These are phyloP conservation scores for Pitangus sulphuratus DNA, from an alignment of 2,797 vertebrate genomes.

Conservation along the genomic window DNA sequence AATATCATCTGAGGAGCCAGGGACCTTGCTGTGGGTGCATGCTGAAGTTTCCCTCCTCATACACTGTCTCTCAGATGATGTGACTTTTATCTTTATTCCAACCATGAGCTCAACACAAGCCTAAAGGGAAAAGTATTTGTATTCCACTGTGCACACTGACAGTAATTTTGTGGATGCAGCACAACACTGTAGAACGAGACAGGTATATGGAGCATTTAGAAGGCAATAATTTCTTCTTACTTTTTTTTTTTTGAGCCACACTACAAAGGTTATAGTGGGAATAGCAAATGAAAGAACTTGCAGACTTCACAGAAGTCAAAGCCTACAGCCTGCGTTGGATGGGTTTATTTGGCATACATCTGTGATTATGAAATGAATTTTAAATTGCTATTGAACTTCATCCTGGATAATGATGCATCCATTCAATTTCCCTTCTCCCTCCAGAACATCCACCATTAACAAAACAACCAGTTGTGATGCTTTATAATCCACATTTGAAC, in stretches of 20 bases:
- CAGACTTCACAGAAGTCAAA: slow-evolving; percentile 24
- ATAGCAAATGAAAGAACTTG: slow-evolving; percentile 30
- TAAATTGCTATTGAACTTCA: slow-evolving; percentile 25
- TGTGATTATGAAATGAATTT: slow-evolving; percentile 47
- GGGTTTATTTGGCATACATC: neutral
- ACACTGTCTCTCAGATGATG: neutral
- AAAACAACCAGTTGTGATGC: neutral
- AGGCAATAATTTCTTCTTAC: neutral
- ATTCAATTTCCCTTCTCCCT: slow-evolving; percentile 21
- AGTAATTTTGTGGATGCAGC: neutral
- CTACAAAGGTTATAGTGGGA: neutral
- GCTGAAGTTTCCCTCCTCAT: neutral
- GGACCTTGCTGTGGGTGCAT: neutral
- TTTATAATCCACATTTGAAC: neutral
- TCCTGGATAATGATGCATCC: neutral
- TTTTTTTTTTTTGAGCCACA: neutral
- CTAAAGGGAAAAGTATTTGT: neutral
- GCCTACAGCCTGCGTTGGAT: neutral
- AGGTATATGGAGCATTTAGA: neutral
- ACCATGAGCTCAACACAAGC: neutral
- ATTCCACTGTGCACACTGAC: neutral
- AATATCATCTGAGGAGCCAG: neutral
- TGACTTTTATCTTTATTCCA: neutral
- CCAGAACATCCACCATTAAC: neutral
- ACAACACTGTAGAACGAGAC: neutral